These are phyloP conservation scores for Cryptus armator DNA, from an alignment of 2,888 invertebrate species.

Conservation along the genomic window DNA sequence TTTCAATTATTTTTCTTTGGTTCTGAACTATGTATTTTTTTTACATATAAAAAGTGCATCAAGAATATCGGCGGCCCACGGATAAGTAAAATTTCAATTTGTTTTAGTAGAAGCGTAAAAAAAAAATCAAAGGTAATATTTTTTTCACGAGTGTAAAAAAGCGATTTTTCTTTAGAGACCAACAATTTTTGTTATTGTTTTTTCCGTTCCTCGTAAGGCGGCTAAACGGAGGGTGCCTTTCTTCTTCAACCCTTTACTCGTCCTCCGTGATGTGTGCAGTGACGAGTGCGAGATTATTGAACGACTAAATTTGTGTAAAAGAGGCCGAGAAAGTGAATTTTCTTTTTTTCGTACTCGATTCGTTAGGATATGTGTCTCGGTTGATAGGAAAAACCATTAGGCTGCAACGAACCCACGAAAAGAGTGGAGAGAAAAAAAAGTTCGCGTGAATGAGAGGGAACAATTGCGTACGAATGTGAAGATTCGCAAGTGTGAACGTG, in stretches of 20 bases:
- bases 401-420: not conserved
- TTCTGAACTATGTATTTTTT: not conserved
- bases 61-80: not conserved
- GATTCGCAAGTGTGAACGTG: not conserved
- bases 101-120: not conserved
- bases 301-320: not conserved
- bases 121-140: not conserved
- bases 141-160: not conserved
- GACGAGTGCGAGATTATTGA: not conserved
- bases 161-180: not conserved
- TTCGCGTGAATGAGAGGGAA: not conserved
- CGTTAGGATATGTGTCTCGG: not conserved
- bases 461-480: not conserved
- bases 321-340: not conserved
- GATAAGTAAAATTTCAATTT: not conserved
- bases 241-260: conserved; percentile 1
- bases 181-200: not conserved
- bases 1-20: not conserved
- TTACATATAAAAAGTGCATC: not conserved
- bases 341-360: not conserved
- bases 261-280: not conserved
- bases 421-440: not conserved
- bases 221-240: not conserved
- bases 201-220: not conserved
- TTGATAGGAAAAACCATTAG: not conserved